These are phyloP conservation scores for Periophthalmus modestus DNA, from an alignment of 2,113 vertebrate genomes.

Conservation along the genomic window DNA sequence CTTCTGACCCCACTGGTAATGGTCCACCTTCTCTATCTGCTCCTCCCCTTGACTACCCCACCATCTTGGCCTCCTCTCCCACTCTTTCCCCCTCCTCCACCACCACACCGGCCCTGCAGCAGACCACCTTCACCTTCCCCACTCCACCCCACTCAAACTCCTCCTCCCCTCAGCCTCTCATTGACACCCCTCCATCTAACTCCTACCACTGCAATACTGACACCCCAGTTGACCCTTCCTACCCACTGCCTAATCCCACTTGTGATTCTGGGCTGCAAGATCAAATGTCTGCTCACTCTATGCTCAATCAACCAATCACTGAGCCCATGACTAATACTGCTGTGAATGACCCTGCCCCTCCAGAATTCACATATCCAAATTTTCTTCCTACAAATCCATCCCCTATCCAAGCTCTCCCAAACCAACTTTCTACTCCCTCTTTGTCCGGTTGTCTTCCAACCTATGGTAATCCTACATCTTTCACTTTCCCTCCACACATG, in stretches of 20 bases:
- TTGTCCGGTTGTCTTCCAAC: constrained; percentile 24
- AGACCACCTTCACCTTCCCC: constrained; percentile 66
- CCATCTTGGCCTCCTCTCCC: constrained; percentile 56
- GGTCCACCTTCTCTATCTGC: constrained; percentile 37
- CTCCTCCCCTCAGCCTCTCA: constrained; percentile 53
- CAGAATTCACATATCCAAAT: constrained; percentile 47
- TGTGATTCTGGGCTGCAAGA: constrained; percentile 50
- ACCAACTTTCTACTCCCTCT: constrained; percentile 13
- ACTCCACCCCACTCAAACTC: constrained; percentile 64
- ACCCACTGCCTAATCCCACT: constrained; percentile 31
- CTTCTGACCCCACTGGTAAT: constrained; percentile 37
- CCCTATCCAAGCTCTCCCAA: constrained; percentile 11
- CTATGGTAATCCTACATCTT: constrained; percentile 23
- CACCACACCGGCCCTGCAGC: constrained; percentile 59
- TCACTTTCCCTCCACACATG: constrained; percentile 49
- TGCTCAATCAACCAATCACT: constrained; percentile 36
- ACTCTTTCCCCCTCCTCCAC: constrained; percentile 43
- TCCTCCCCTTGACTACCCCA: constrained; percentile 53
- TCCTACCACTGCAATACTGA: constrained; percentile 58
- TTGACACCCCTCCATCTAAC: constrained; percentile 29
- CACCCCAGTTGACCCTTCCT: constrained; percentile 35
- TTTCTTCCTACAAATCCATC: constrained; percentile 29
- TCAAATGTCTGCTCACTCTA: constrained; percentile 41
- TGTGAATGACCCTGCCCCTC: constrained; percentile 35
- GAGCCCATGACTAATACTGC: constrained; percentile 12